Evolutionary conservation across 2,888 invertebrate species (phyloP), one percentile per base, ranked within the genome.

Genomic region (Acanthococcus lagerstroemiae): DNA sequence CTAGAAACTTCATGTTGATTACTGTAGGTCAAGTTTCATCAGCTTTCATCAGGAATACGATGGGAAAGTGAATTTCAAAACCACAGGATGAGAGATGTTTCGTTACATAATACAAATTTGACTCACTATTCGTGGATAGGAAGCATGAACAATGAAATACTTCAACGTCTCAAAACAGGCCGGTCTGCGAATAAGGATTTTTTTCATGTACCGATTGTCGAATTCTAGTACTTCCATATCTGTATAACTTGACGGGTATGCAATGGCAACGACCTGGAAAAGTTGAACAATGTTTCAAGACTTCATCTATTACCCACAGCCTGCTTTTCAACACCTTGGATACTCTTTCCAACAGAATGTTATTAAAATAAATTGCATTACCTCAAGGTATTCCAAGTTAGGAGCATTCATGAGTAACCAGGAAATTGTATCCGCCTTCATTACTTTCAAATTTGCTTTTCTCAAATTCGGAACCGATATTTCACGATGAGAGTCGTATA

Each of bases 331-430:
- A n/a, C n/a, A n/a, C n/a, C n/a, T n/a, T 46, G 15, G 5, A 17
- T 46, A 46, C 37, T 7, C 37, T 9, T 37, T 37, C 37, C 7
- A 37, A 37, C n/a, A n/a, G n/a, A n/a, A n/a, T 25, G 17, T 27
- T n/a, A 27, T n/a, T 15, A 21, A 27, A 26, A 55, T 26, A 22
- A 24, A 52, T 3, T 21, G 12, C 21, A 30, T 22, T 54, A 63
- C 63, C 30, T 52, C 37, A 7, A 63, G 44, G 25, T 63, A 27
- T 17, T 63, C 63, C 12, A 63, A 63, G 37, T 63, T 52, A 9
- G 63, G 63, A 50, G 17, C 37, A 54, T 63, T 52, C 46, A 24
- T 17, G 2, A 63, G 54, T 12, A 63, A 37, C 63, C 63, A 63
- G 15, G 19, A 19, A 4, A 63, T 21, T 2, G 27, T 19, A 54